phyloP scores from a whole-genome alignment of 2,888 invertebrate genomes.

The Dasysyrphus albostriatus region DNA sequence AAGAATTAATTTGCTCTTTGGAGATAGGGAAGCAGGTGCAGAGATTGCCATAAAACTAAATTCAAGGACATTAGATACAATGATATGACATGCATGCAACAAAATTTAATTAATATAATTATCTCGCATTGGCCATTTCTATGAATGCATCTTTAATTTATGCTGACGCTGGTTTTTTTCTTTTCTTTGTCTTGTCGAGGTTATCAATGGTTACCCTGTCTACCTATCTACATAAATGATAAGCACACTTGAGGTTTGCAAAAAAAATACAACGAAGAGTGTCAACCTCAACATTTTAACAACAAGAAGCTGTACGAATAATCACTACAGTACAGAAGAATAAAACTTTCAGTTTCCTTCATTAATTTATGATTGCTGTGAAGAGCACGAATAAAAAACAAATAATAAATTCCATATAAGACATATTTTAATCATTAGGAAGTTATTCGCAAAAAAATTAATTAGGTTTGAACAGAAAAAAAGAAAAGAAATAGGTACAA shows the following conservation, averaged over 20 bases:
- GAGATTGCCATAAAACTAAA: too few relatives aligned
- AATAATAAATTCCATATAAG: not conserved
- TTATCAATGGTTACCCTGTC: conserved; percentile 1
- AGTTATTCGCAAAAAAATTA: not conserved
- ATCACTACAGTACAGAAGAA: not conserved
- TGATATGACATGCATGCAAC: too few relatives aligned
- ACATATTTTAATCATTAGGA: not conserved
- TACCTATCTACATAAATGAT: not conserved
- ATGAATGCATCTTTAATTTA: not conserved
- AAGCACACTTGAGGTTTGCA: not conserved
- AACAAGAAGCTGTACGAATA: not conserved
- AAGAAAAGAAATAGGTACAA: not conserved
- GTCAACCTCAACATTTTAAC: not conserved
- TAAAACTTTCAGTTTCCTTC: not conserved
- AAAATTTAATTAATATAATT: too few relatives aligned
- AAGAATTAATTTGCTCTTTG: too few relatives aligned
- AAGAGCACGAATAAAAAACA: not conserved
- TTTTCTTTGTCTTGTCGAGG: not conserved
- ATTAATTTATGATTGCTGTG: not conserved
- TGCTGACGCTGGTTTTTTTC: not conserved
- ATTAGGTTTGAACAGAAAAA: not conserved
- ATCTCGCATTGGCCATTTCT: not conserved
- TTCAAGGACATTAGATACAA: too few relatives aligned
- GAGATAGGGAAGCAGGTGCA: too few relatives aligned
- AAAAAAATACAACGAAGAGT: not conserved